A percentile compares a stretch with the other conserved stretches of the same genome.
Evolutionary conservation across 2,797 vertebrate genomes (phyloP).

Genomic region (Syndactyla subalaris): DNA sequence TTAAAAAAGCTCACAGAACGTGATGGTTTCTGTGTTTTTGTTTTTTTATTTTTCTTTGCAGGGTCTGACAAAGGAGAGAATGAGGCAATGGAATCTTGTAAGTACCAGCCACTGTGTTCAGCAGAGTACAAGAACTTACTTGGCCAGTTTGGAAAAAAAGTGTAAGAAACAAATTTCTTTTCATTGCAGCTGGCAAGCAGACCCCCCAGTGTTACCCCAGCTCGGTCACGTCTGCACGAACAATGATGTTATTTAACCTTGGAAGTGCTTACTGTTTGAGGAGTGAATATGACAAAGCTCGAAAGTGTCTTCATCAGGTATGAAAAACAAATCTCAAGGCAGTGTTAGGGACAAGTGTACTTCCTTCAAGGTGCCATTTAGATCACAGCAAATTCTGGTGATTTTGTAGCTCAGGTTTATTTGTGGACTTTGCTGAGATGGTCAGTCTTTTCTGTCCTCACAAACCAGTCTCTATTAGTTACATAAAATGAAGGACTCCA

Average conservation of each 20-base stretch:
- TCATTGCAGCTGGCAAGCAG: slow-evolving; percentile 89
- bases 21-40: neutral
- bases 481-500: neutral
- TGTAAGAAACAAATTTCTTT: neutral
- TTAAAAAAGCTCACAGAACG: neutral
- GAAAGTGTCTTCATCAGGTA: slow-evolving; percentile 97
- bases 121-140: neutral
- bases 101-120: slow-evolving; percentile 72
- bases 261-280: slow-evolving; percentile 96
- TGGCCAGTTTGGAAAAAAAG: neutral
- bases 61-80: slow-evolving; percentile 94
- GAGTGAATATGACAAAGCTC: slow-evolving; percentile 97
- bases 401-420: neutral
- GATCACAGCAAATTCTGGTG: neutral
- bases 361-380: neutral
- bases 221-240: slow-evolving; percentile 90
- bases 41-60: slow-evolving; percentile 60
- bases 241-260: slow-evolving; percentile 98
- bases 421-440: neutral
- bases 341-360: neutral
- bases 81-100: slow-evolving; percentile 92
- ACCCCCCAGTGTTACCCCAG: slow-evolving; percentile 94
- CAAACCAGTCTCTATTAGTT: neutral
- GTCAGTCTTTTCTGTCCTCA: neutral
- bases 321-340: neutral